Conservation (phyloP, 2,888 invertebrate genomes). For the Matsumyia berberina region DNA sequence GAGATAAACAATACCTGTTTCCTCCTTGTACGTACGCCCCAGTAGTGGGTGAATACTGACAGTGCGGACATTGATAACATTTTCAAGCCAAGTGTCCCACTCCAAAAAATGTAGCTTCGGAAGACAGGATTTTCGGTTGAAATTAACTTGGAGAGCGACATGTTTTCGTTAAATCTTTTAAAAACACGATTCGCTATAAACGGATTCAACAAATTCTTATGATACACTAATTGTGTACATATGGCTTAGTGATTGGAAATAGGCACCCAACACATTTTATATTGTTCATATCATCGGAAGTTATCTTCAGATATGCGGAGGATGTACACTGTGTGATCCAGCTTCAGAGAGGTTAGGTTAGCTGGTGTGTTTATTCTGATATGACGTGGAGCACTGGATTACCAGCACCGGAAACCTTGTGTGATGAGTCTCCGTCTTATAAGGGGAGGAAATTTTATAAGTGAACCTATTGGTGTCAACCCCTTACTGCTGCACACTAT, state of each 20-base stretch:
- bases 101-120: conserved; percentile 20
- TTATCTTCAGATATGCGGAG: not conserved
- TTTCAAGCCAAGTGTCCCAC: not conserved
- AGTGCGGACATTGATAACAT: conserved; percentile 8
- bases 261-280: not conserved
- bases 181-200: not conserved
- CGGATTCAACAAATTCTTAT: not conserved
- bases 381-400: too few relatives aligned
- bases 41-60: conserved; percentile 7
- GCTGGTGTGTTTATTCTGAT: too few relatives aligned
- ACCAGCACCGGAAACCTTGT: too few relatives aligned
- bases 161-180: not conserved
- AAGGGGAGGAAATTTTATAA: too few relatives aligned
- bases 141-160: conserved; percentile 10
- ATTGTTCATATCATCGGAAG: not conserved
- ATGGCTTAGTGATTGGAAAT: not conserved
- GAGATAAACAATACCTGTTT: conserved; percentile 6
- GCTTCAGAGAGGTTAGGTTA: not conserved
- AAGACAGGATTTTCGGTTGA: conserved; percentile 16
- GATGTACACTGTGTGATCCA: too few relatives aligned
- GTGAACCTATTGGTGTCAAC: too few relatives aligned
- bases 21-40: not conserved
- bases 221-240: not conserved
- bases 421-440: too few relatives aligned
- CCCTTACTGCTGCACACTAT: too few relatives aligned